Evolutionary conservation across 2,113 vertebrate genomes (phyloP).

Genomic region (Tenebrosternarchus preto): DNA sequence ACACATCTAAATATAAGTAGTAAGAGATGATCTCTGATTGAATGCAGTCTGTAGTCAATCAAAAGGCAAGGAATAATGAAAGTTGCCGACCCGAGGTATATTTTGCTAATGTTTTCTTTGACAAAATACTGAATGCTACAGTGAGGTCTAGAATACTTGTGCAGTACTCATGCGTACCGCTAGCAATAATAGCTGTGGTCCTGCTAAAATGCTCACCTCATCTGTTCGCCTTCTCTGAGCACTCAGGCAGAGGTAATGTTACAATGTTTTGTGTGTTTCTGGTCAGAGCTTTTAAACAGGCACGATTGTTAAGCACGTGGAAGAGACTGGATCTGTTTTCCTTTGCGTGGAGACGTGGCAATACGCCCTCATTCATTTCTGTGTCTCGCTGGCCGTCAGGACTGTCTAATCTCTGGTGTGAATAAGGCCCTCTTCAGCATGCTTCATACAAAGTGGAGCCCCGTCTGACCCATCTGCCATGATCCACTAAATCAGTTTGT

Average conservation of each 20-base stretch:
- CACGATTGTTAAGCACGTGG: no score
- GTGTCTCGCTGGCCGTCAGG: background rate
- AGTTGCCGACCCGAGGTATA: background rate
- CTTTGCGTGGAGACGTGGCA: background rate
- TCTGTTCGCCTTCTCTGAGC: no score
- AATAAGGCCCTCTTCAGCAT: background rate
- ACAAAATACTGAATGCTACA: background rate
- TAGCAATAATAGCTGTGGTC: no score
- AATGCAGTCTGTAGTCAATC: background rate
- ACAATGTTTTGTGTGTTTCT: no score
- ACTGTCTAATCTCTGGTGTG: background rate
- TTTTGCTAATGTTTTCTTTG: background rate
- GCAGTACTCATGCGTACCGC: background rate
- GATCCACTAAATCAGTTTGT: slow-evolving; percentile 1
- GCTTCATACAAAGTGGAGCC: background rate
- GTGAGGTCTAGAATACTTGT: background rate
- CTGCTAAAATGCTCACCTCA: no score
- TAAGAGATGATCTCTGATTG: background rate
- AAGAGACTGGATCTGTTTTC: background rate
- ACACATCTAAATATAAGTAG: background rate
- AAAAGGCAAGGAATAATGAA: slow-evolving; percentile 9
- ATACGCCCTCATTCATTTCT: background rate
- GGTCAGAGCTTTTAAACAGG: no score
- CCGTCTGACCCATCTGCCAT: background rate
- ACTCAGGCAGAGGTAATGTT: no score